Base-by-base conservation (phyloP, 2,113 vertebrate species). In the Paradoxurus hermaphroditus region DNA sequence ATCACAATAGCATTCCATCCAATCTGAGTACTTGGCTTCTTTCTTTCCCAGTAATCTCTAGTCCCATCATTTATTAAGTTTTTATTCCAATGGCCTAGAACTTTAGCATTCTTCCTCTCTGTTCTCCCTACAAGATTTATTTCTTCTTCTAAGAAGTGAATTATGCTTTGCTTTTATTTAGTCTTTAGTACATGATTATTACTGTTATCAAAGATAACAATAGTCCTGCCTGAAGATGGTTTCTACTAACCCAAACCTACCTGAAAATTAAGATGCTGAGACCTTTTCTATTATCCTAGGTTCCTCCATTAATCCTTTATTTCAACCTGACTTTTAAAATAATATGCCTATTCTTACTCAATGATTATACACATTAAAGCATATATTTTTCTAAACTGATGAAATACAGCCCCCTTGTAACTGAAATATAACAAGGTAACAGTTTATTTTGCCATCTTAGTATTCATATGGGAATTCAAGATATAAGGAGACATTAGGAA, bases 341-440 rank as follows among this genome's bases (percentile, higher is more conserved):
- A 2, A 29, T 41, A 68, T 46, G 0, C 1, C 21, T 25, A 36
- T 8, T 65, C 16, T 84, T 86, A 0, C 49, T 86, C 31, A 46
- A 4, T 56, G 27, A 4, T 51, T 86, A 0, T 86, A 0, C 5
- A 19, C 1, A 18, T 6, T 49, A 2, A 14, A 46, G 34, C 4
- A 11, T 27, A n/a, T 23, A 39, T 18, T 75, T 82, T 93, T 83
- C 8, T 86, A 6, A n/a, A 84, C 21, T 78, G 34, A 7, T 81
- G 5, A 44, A 87, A 84, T 84, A 5, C 0, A 87, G 0, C 2
- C 1, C 89, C 19, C 39, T 91, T 5, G 7, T 7, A 81, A 29
- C 1, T 59, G 2, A 19, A 78, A 44, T 59, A 5, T 7, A 73
- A 49, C 44, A 41, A 8, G 3, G 3, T 63, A 31, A 73, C 77